Base-by-base conservation (phyloP, 2,888 invertebrate genomes). In the Myathropa florea region DNA sequence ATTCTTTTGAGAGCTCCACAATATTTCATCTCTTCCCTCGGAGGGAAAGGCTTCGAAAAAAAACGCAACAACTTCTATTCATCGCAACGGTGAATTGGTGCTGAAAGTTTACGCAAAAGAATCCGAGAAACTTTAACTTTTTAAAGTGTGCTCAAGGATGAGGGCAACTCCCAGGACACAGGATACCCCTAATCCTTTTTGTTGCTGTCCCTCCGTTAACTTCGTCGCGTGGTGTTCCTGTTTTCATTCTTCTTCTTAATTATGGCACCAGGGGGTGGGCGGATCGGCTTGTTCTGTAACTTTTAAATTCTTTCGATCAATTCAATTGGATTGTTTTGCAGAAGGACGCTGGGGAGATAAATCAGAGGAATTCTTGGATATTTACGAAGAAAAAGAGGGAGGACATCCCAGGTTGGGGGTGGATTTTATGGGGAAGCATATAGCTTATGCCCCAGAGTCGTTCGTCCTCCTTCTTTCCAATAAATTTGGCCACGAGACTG, bases 281-380 rank as follows among this genome's bases (percentile, higher is more conserved):
- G 36, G 26, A 39, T 57, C 36, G 14, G 10, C 24, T 30, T 65
- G 36, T 68, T 57, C 4, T 46, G 65, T 39, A 24, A 26, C 28
- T 67, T 76, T 33, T 46, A 67, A 76, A 60, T 60, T 67, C 53
- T 18, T 53, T 33, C 30, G 53, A 71, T 65, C 57, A 65, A 76
- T 53, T 67, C 67, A 67, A 67, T 60, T 53, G 46, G 23, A 60
- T 60, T 53, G 57, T 18, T 9, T 24, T 7, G 9, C 18, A 28
- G 46, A 60, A 23, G 67, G 60, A 61, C 63, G 6, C 53, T n/a
- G 30, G 46, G 59, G 67, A 67, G 12, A 60, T 39, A 76, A 67
- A 67, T 76, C 76, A 67, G 4, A 75, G 59, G 39, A 53, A 53
- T 65, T 60, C 60, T 76, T 28, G 21, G 36, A 28, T 28, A 46